Conservation (phyloP, 2,888 invertebrate species). For the Zaprionus obscuricornis region DNA sequence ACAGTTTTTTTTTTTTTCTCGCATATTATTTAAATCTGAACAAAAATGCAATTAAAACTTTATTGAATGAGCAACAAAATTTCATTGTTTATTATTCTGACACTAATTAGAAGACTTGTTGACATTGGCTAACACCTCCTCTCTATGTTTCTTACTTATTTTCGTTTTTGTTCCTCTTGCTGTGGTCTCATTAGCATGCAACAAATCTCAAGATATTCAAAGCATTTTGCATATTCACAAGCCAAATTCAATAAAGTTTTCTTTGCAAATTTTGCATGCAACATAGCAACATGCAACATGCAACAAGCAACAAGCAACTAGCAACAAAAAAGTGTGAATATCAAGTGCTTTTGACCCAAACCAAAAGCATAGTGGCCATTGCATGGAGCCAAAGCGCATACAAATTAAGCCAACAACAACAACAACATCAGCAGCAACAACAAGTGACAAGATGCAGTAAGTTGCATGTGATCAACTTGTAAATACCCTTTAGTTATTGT, state of each 20-base stretch:
- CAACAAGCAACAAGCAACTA: conserved; percentile 37
- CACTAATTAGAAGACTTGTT: conserved; percentile 29
- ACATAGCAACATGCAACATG: conserved; percentile 36
- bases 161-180: no score
- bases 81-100: conserved; percentile 2
- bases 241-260: conserved; percentile 51
- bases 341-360: conserved; percentile 48
- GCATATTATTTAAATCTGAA: no score
- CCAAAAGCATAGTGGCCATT: conserved; percentile 67
- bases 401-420: conserved; percentile 55
- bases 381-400: conserved; percentile 63
- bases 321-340: conserved; percentile 44
- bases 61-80: no score
- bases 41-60: no score
- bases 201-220: conserved; percentile 34
- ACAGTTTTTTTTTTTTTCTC: no score
- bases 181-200: conserved; percentile 18
- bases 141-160: no score
- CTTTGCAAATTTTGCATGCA: conserved; percentile 39
- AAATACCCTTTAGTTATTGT: no score
- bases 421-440: conserved; percentile 1
- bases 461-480: no score
- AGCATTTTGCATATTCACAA: conserved; percentile 46
- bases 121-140: conserved; percentile 2
- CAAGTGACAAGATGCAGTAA: no score